Evolutionary conservation across 2,113 vertebrate species (phyloP), one percentile per base, ranked within the genome.

Genomic region (Alligator mississippiensis): DNA sequence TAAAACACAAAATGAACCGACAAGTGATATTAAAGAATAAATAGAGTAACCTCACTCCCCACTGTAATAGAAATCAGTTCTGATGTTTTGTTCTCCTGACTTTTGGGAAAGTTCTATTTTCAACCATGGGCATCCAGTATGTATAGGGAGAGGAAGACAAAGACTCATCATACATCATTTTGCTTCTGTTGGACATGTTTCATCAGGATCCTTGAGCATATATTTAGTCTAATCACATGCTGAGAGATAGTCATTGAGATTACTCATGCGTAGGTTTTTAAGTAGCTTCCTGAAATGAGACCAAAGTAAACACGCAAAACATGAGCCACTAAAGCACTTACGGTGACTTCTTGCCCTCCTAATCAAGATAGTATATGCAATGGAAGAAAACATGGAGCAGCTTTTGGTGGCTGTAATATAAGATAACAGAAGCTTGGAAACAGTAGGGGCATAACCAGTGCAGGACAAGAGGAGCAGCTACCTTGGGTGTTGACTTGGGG

Each of bases 1-100:
- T 93, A 82, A 22, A 70, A n/a, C 60, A 85, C 80, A 3, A 68
- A 90, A 93, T 60, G 19, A 88, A 90, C 88, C 59, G 84, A 78
- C 30, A 62, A 21, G 70, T 54, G 11, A 88, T 88, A 77, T 11
- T 76, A 11, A 1, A 22, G 47, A 22, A 30, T 18, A 57, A 57
- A 54, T 11, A 21, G 57, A 87, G 88, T 64, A 59, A 16, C 59
- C 82, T 92, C n/a, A 14, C 47, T 78, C 17, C 34, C 62, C 59
- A 47, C 72, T 60, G 64, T 76, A 60, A 27, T 70, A 13, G 58
- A 57, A 1, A 0, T 77, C 55, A 83, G 54, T 58, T 84, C 74
- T 80, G 82, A 78, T 1, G 0, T 78, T 87, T 60, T 24, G 11
- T 34, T 93, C 62, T 88, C 24, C 62, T 47, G 64, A 74, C 30